These are phyloP conservation scores for Phrixothrix hirtus DNA, from an alignment of 2,888 invertebrate genomes.

Conservation along the genomic window DNA sequence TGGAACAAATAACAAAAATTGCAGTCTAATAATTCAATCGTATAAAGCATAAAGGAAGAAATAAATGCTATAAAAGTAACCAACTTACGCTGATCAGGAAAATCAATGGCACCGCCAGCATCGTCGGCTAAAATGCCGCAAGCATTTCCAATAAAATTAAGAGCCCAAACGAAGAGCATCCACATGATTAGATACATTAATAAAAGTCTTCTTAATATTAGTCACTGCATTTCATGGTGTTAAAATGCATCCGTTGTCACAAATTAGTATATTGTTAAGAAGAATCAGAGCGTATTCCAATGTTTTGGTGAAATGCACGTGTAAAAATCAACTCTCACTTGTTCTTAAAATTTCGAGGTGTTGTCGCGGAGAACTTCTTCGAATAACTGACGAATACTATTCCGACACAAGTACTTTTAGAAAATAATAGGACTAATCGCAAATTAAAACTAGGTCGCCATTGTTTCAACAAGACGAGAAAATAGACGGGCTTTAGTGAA, in stretches of 20 bases:
- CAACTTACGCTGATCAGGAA: conserved; percentile 17
- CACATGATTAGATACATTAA: conserved; percentile 48
- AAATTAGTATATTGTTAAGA: conserved; percentile 41
- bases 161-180: conserved; percentile 52
- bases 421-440: conserved; percentile 39
- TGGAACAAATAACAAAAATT: too few species aligned
- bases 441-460: conserved; percentile 47
- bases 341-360: conserved; percentile 14
- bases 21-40: too few species aligned
- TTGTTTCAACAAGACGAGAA: conserved; percentile 32
- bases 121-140: conserved; percentile 49
- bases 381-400: conserved; percentile 22
- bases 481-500: conserved; percentile 13
- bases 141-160: conserved; percentile 46
- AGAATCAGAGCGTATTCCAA: conserved; percentile 45
- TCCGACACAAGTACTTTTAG: conserved; percentile 18
- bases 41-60: too few species aligned
- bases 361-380: conserved; percentile 35
- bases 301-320: conserved; percentile 23
- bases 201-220: conserved; percentile 9
- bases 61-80: too few species aligned
- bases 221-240: conserved; percentile 17
- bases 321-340: conserved; percentile 37
- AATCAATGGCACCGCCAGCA: conserved; percentile 22
- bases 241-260: conserved; percentile 34